phyloP scores from a whole-genome alignment of 1,140 invertebrate genomes.

The Megalopta genalis region DNA sequence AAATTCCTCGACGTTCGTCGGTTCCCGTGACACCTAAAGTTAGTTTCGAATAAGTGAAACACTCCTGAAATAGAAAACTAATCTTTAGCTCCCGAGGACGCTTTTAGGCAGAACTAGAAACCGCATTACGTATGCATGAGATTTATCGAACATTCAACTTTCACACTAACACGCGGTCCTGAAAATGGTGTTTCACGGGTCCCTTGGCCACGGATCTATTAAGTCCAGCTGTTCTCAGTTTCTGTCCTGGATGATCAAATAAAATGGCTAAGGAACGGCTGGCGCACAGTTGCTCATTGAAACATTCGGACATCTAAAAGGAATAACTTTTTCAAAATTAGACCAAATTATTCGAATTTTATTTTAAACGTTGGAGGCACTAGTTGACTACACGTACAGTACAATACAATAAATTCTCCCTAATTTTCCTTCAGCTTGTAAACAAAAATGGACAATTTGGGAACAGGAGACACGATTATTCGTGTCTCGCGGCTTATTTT shows the following conservation, averaged over 20 bases:
- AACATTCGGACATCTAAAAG: too few species aligned
- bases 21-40: neutral
- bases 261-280: neutral
- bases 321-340: too few species aligned
- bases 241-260: too few species aligned
- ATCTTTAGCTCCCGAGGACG: neutral
- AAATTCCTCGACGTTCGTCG: neutral
- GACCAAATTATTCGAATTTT: too few species aligned
- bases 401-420: too few species aligned
- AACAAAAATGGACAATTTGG: too few species aligned
- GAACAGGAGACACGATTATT: too few species aligned
- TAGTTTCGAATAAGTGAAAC: neutral
- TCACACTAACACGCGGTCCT: slow-evolving; percentile 15
- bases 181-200: neutral
- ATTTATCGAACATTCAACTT: slow-evolving; percentile 33
- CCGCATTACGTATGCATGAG: slow-evolving; percentile 22
- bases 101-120: slow-evolving; percentile 27
- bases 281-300: too few species aligned
- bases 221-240: neutral
- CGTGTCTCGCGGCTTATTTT: too few species aligned
- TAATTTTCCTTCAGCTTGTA: too few species aligned
- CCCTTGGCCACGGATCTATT: neutral
- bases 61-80: neutral
- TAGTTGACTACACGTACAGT: too few species aligned
- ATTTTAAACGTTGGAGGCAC: too few species aligned